Evolutionary conservation across 2,797 vertebrate genomes (phyloP).

Genomic region (Muscicapa striata): DNA sequence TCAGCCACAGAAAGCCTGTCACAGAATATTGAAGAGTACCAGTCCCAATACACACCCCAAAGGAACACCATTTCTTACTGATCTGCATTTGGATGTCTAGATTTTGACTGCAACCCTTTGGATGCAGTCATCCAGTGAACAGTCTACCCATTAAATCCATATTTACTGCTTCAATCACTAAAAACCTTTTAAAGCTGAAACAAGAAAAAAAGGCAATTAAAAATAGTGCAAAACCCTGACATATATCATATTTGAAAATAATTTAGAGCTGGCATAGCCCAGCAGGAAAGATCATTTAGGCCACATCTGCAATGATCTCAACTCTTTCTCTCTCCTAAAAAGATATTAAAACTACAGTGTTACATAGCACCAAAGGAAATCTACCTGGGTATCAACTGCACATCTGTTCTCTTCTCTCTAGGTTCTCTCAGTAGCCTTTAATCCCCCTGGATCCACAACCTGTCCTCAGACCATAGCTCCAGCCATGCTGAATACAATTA

Average conservation of each 20-base stretch:
- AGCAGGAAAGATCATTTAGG: neutral
- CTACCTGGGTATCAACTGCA: neutral
- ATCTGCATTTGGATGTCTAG: neutral
- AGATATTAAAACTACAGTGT: neutral
- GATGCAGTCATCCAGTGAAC: neutral
- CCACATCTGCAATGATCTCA: neutral
- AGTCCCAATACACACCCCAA: neutral
- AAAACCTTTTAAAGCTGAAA: neutral
- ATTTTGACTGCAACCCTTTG: neutral
- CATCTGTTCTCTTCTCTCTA: neutral
- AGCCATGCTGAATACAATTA: constrained; percentile 30
- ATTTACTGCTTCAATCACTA: neutral
- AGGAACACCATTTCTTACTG: neutral
- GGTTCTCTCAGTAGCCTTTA: constrained; percentile 20
- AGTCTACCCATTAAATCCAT: neutral
- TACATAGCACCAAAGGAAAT: neutral
- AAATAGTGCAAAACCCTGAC: neutral
- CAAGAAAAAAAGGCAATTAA: neutral
- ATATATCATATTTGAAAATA: neutral
- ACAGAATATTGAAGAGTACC: neutral
- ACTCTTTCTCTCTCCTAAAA: neutral
- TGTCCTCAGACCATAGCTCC: constrained; percentile 11
- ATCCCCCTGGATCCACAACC: neutral
- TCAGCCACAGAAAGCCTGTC: neutral
- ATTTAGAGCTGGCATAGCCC: neutral